These are phyloP conservation scores for Spea multiplicata DNA, from an alignment of 2,113 vertebrate genomes.

Conservation along the genomic window DNA sequence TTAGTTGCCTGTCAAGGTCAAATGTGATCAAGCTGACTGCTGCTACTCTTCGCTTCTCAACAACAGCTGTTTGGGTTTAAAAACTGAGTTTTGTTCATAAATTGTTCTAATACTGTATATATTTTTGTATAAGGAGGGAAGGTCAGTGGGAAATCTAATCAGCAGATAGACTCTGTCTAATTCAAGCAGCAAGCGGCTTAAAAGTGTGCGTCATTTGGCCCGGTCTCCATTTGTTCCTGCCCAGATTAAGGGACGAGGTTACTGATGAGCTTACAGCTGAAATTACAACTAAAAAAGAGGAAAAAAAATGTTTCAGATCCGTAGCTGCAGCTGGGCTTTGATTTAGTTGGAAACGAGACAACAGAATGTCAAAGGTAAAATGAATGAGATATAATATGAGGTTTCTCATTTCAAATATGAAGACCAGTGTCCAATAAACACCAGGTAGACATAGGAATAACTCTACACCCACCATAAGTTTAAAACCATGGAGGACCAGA, in stretches of 20 bases:
- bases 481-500: no score
- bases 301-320: conserved; percentile 53
- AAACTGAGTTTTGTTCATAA: conserved; percentile 34
- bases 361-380: conserved; percentile 53
- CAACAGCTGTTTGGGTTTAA: conserved; percentile 39
- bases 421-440: no score
- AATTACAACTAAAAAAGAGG: conserved; percentile 59
- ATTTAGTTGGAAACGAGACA: conserved; percentile 53
- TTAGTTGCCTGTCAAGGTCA: conserved; percentile 16
- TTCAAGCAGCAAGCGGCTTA: conserved; percentile 63
- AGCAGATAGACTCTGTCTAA: conserved; percentile 65
- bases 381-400: conserved; percentile 3
- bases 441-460: no score
- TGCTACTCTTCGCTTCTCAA: conserved; percentile 4
- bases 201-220: conserved; percentile 65
- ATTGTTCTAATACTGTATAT: conserved; percentile 26
- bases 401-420: no score
- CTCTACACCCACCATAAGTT: no score
- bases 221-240: conserved; percentile 65
- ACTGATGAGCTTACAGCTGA: conserved; percentile 62
- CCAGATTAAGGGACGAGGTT: conserved; percentile 65
- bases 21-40: neutral
- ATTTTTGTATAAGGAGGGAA: conserved; percentile 63
- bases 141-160: conserved; percentile 66
- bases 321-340: conserved; percentile 54